Conservation (phyloP, 2,113 vertebrate species). For the Lamprotornis superbus region DNA sequence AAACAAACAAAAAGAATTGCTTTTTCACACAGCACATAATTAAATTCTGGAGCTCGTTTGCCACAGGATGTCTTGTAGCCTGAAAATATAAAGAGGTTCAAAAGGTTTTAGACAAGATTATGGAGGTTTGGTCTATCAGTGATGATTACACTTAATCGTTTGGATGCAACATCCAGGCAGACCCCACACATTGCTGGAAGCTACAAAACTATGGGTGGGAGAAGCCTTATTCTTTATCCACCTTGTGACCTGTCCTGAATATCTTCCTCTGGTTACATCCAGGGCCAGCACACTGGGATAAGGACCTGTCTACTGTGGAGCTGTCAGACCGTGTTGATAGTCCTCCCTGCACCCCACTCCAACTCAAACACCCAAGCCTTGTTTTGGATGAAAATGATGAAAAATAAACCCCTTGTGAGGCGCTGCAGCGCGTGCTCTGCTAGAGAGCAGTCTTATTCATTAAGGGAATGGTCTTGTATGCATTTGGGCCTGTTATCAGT, state of each 20-base stretch:
- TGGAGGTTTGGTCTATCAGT: constrained; percentile 8
- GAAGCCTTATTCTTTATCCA: neutral
- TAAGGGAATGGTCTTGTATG: constrained; percentile 63
- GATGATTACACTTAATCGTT: neutral
- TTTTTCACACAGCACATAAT: constrained; percentile 8
- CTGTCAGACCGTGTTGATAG: neutral
- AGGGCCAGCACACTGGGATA: neutral
- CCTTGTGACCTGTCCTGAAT: neutral
- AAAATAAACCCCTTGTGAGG: constrained; percentile 56
- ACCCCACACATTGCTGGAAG: constrained; percentile 4
- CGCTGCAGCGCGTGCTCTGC: neutral
- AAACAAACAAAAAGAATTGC: neutral
- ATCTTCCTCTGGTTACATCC: neutral
- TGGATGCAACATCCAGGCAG: neutral
- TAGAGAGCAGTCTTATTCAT: constrained; percentile 59
- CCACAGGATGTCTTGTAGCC: constrained; percentile 35
- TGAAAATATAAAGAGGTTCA: constrained; percentile 31
- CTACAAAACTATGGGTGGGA: neutral
- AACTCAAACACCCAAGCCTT: neutral
- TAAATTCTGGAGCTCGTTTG: constrained; percentile 7
- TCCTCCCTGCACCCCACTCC: neutral
- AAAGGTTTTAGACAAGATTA: constrained; percentile 46
- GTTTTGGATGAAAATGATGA: constrained; percentile 37
- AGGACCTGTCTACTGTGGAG: neutral
- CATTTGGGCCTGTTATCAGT: constrained; percentile 61